A percentile compares a stretch with the other conserved stretches of the same genome.
Evolutionary conservation across 1,140 invertebrate genomes (phyloP).

Genomic region (Drosophila pectinifera): DNA sequence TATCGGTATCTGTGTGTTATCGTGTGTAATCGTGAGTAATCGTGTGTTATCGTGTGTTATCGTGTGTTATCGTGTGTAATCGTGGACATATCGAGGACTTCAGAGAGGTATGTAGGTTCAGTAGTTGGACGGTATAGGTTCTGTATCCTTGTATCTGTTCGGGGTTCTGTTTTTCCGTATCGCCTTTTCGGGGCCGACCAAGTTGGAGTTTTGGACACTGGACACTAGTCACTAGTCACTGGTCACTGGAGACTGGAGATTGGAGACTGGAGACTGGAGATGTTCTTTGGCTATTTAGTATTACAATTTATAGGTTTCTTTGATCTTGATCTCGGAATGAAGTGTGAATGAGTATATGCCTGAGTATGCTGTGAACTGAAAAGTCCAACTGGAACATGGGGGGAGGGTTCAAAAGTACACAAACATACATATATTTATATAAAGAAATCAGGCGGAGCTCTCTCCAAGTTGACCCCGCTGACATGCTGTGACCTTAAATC

Average conservation of each 20-base stretch:
- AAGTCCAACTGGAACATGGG: constrained; percentile 27
- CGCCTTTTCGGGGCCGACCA: constrained; percentile 12
- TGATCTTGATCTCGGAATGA: constrained; percentile 62
- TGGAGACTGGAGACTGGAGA: constrained; percentile 17
- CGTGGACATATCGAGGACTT: constrained; percentile 54
- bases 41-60: constrained; percentile 19
- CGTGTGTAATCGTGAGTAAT: constrained; percentile 7
- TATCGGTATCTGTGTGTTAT: constrained; percentile 44
- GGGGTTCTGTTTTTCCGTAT: constrained; percentile 21
- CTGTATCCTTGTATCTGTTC: constrained; percentile 38
- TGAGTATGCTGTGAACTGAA: constrained; percentile 66
- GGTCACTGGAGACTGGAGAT: background rate
- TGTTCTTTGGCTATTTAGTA: constrained; percentile 54
- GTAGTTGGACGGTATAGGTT: constrained; percentile 37
- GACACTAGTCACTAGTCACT: background rate
- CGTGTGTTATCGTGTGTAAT: constrained; percentile 7
- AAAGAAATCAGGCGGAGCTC: constrained; percentile 26
- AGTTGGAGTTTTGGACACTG: constrained; percentile 7
- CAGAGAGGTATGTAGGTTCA: constrained; percentile 40
- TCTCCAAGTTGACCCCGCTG: constrained; percentile 31
- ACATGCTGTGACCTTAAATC: constrained; percentile 22
- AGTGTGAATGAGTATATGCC: constrained; percentile 76
- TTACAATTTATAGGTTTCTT: constrained; percentile 51
- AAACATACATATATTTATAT: constrained; percentile 3
- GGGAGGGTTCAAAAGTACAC: constrained; percentile 19